Evolutionary conservation across 1,140 invertebrate species (phyloP), one percentile per base, ranked within the genome.

Genomic region (Drosophila dunni): DNA sequence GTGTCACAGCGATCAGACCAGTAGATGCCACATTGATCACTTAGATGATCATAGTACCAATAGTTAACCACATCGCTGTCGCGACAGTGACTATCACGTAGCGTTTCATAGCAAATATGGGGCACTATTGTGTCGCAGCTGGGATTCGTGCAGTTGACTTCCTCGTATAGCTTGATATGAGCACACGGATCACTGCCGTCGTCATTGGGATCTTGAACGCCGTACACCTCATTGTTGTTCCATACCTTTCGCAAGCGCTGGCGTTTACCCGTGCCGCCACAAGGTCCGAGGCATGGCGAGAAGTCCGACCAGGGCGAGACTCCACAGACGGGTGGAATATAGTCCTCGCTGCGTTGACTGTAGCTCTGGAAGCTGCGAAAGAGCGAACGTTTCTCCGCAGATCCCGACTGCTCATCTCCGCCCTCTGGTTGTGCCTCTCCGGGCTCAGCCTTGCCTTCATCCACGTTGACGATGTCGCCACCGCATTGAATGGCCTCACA

Each of bases 1-100:
- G 94, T 95, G 45, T 94, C 93, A 84, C 97, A 98, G 51, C 96
- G 96, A 46, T 95, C 95, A 79, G 96, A 97, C 62, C 93, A 94
- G 85, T 98, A 98, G 15, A 95, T 93, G 57, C 94, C 93, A 88
- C 97, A 98, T 50, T 94, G 94, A 62, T 93, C 93, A 7, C 93
- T 93, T 1, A 93, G 83, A 11, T 93, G 93, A 79, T 98, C 95
- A 83, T 96, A 98, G 86, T 96, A 97, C 93, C 94, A 96, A 17
- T 95, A 93, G 57, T 94, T 93, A 20, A 67, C 17, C 38, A 93
- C 93, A 53, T 95, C 94, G 74, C 94, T 94, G 6, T 94, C 95
- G 6, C 94, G 93, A 80, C 96, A 97, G 0, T 93, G 93, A 11
- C 96, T 96, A 3, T 93, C 92, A 33, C 95, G 93, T 0, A 82